Evolutionary conservation across 2,888 invertebrate species (phyloP).

Genomic region (Microplitis manilae): DNA sequence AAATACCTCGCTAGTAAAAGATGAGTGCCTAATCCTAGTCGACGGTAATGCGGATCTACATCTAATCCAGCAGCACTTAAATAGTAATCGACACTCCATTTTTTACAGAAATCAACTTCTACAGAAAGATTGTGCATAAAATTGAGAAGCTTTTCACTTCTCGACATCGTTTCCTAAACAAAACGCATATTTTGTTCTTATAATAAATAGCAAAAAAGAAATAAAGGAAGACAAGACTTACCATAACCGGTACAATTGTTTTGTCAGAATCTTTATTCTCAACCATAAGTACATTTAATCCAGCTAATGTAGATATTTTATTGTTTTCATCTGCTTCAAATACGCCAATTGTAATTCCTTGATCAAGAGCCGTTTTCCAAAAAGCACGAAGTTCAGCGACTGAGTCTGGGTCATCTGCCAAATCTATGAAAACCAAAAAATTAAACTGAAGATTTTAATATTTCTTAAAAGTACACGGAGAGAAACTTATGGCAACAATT

Average conservation of each 20-base stretch:
- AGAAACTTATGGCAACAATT: no score
- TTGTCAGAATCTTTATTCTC: constrained; percentile 25
- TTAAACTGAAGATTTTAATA: no score
- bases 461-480: no score
- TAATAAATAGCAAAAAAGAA: neutral
- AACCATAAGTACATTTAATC: constrained; percentile 57
- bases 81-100: constrained; percentile 60
- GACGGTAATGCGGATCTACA: constrained; percentile 63
- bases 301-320: constrained; percentile 65
- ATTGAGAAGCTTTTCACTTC: constrained; percentile 42
- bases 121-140: constrained; percentile 38
- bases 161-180: neutral
- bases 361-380: constrained; percentile 59
- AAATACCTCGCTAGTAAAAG: constrained; percentile 60
- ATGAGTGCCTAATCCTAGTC: constrained; percentile 62
- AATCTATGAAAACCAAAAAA: constrained; percentile 29
- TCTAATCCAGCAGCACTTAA: constrained; percentile 65
- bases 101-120: constrained; percentile 43
- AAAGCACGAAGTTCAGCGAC: constrained; percentile 36
- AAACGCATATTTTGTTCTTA: neutral
- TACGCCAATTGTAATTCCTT: constrained; percentile 65
- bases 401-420: constrained; percentile 7
- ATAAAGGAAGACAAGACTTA: constrained; percentile 34
- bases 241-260: constrained; percentile 37
- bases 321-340: constrained; percentile 62